Evolutionary conservation across 2,797 vertebrate genomes (phyloP).

Genomic region (Helicolenus hilgendorfi): DNA sequence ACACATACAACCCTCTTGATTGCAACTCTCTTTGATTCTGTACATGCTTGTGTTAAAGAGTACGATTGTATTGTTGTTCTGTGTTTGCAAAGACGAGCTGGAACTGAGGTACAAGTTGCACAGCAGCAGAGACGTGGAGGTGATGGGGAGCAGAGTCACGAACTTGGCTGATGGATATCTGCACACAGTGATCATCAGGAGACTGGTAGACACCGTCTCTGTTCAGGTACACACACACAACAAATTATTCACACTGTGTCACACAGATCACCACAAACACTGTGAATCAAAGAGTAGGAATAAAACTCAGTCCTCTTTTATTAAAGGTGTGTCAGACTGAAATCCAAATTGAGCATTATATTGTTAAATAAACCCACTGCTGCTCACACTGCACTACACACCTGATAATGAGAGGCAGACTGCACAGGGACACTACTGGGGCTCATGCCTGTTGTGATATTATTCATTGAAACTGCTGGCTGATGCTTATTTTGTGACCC

Average conservation of each 20-base stretch:
- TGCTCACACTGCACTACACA: not conserved
- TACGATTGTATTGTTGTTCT: not conserved
- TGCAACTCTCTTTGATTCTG: not conserved
- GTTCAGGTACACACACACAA: slow-evolving; percentile 68
- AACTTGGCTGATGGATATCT: slow-evolving; percentile 93
- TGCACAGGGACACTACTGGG: not conserved
- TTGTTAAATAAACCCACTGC: not conserved
- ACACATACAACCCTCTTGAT: not conserved
- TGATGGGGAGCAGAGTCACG: slow-evolving; percentile 87
- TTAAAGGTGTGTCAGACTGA: not conserved
- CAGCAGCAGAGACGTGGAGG: slow-evolving; percentile 90
- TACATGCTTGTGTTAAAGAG: not conserved
- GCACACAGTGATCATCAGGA: slow-evolving; percentile 91
- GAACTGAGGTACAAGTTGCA: slow-evolving; percentile 95
- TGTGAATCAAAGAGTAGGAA: not conserved
- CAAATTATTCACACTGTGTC: not conserved
- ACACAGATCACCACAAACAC: not conserved
- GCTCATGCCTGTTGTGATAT: not conserved
- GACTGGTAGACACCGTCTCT: slow-evolving; percentile 89
- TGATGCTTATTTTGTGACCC: not conserved
- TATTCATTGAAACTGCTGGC: not conserved
- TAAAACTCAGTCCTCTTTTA: not conserved
- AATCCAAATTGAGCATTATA: not conserved
- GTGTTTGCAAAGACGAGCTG: slow-evolving; percentile 90
- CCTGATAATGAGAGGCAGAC: not conserved